Evolutionary conservation across 2,888 invertebrate genomes (phyloP).

Genomic region (Selenia dentaria): DNA sequence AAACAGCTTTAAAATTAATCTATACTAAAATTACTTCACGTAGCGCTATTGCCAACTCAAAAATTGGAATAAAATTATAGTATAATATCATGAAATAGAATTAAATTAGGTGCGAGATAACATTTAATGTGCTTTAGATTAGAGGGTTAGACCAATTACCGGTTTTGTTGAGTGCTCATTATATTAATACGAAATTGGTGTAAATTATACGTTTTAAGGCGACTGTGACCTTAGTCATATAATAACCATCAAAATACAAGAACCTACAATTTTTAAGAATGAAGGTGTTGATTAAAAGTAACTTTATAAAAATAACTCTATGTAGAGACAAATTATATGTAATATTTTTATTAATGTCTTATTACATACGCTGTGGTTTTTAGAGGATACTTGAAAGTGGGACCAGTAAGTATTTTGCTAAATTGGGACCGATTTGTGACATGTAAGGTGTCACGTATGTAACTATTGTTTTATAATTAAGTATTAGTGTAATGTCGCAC

Average conservation of each 20-base stretch:
- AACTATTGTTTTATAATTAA: too few species aligned
- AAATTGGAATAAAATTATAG: slow-evolving; percentile 19
- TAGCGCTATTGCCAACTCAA: slow-evolving; percentile 6
- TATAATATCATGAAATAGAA: slow-evolving; percentile 13
- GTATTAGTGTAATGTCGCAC: too few species aligned
- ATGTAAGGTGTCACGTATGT: too few species aligned
- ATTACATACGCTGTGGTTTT: too few species aligned
- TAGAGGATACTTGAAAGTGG: too few species aligned
- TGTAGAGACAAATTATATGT: too few species aligned
- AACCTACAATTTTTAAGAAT: slow-evolving; percentile 18
- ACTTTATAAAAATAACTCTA: too few species aligned
- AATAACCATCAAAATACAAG: neutral
- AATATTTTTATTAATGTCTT: too few species aligned
- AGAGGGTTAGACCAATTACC: slow-evolving; percentile 22
- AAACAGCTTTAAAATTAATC: neutral
- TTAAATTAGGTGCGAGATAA: slow-evolving; percentile 21
- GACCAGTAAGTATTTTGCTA: too few species aligned
- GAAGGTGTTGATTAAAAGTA: slow-evolving; percentile 18
- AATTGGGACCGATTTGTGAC: too few species aligned
- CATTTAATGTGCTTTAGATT: slow-evolving; percentile 28
- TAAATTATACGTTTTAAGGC: slow-evolving; percentile 32
- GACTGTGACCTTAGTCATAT: slow-evolving; percentile 22
- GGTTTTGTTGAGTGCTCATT: slow-evolving; percentile 28
- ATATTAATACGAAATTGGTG: slow-evolving; percentile 29
- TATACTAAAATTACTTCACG: slow-evolving; percentile 10